phyloP scores from a whole-genome alignment of 1,140 invertebrate species.

The Ridgeia piscesae region DNA sequence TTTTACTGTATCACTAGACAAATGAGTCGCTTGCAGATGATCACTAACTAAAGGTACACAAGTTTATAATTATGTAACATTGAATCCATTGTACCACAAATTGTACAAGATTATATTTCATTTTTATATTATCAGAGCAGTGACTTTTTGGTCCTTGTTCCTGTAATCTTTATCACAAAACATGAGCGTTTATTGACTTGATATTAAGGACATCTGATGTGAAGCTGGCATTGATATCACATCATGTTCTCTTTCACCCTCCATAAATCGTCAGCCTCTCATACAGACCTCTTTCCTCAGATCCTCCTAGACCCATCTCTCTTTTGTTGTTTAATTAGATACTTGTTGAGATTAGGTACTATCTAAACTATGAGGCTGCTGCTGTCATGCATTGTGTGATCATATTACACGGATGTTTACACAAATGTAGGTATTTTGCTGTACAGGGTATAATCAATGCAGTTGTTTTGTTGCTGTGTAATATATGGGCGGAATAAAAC shows the following conservation, averaged over 20 bases:
- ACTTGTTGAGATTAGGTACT: too few relatives aligned
- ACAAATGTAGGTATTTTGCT: neutral
- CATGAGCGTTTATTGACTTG: too few relatives aligned
- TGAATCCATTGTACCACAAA: neutral
- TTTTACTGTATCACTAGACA: neutral
- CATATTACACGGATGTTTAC: neutral
- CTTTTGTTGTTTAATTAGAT: too few relatives aligned
- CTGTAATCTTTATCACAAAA: neutral
- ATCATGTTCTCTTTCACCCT: too few relatives aligned
- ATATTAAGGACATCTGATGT: too few relatives aligned
- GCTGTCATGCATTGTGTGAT: neutral
- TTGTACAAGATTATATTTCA: neutral
- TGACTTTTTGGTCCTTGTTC: neutral
- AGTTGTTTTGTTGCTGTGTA: neutral
- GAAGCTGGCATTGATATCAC: too few relatives aligned
- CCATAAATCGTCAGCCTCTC: too few relatives aligned
- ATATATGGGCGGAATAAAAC: neutral
- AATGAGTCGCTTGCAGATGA: neutral
- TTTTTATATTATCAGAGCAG: neutral
- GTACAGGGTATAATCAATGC: neutral
- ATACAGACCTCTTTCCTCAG: too few relatives aligned
- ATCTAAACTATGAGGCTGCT: neutral
- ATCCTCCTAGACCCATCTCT: too few relatives aligned
- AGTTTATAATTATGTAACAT: neutral
- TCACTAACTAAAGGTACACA: neutral